Evolutionary conservation across 2,797 vertebrate species (phyloP).

Genomic region (Perdix hodgsoniae): DNA sequence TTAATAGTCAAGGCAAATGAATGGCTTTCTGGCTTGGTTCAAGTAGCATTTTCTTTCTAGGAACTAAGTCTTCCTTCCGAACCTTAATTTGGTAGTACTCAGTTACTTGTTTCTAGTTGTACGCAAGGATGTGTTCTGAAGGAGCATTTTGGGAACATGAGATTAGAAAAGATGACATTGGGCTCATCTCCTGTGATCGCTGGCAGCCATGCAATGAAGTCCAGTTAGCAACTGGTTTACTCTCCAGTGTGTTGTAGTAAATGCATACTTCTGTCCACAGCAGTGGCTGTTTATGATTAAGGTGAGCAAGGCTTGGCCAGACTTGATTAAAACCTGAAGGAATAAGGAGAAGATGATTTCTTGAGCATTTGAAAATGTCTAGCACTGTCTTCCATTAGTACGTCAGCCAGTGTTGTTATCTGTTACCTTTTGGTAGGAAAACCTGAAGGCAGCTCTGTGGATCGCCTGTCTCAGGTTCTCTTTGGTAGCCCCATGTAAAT

Average conservation of each 20-base stretch:
- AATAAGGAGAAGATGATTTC: not conserved
- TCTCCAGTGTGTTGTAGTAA: not conserved
- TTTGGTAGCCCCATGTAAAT: slow-evolving; percentile 33
- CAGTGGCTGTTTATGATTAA: not conserved
- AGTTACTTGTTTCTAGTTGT: not conserved
- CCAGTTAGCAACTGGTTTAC: not conserved
- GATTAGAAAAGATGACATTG: not conserved
- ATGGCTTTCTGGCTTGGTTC: not conserved
- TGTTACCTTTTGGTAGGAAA: slow-evolving; percentile 60
- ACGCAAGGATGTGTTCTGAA: not conserved
- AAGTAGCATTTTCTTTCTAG: not conserved
- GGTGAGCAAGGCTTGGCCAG: not conserved
- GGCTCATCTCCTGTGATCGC: not conserved
- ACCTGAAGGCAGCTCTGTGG: not conserved
- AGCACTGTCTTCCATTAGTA: not conserved
- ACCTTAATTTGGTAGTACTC: not conserved
- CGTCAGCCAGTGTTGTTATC: not conserved
- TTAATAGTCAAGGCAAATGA: not conserved
- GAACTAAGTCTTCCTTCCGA: not conserved
- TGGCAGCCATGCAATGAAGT: not conserved
- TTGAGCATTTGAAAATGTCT: slow-evolving; percentile 10
- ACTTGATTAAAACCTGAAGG: not conserved
- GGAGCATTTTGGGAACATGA: not conserved
- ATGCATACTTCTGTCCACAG: not conserved
- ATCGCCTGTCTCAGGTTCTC: not conserved